Conservation (phyloP, 2,113 vertebrate genomes). For the Brachypteracias leptosomus region DNA sequence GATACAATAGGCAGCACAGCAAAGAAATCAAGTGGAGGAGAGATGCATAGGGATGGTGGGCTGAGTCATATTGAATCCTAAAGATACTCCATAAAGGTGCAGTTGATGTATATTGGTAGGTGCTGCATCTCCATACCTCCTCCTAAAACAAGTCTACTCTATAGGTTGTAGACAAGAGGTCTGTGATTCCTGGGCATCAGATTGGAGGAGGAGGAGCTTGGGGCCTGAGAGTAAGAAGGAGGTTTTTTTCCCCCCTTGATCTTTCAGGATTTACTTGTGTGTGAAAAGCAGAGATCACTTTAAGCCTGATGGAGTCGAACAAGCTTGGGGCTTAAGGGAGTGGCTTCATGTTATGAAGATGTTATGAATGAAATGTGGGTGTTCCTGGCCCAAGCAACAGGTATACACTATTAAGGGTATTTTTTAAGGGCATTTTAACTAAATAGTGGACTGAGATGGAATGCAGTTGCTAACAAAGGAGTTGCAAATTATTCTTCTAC, state of each 20-base stretch:
- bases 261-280: not conserved
- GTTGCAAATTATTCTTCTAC: not conserved
- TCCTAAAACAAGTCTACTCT: not conserved
- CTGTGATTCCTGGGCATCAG: not conserved
- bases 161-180: not conserved
- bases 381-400: not conserved
- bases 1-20: not conserved
- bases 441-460: not conserved
- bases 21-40: not conserved
- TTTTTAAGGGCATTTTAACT: not conserved
- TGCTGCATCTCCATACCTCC: not conserved
- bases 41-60: accelerated
- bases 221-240: not conserved
- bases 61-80: not conserved
- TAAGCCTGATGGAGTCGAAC: not conserved
- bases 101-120: not conserved
- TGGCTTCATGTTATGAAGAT: not conserved
- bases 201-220: not conserved
- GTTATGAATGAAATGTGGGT: not conserved
- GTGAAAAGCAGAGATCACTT: not conserved
- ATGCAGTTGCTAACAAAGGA: not conserved
- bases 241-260: not conserved
- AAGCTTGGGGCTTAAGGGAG: not conserved
- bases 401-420: not conserved
- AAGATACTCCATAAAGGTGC: not conserved